These are phyloP conservation scores for Pristiophorus japonicus DNA, from an alignment of 2,113 vertebrate genomes.

Conservation along the genomic window DNA sequence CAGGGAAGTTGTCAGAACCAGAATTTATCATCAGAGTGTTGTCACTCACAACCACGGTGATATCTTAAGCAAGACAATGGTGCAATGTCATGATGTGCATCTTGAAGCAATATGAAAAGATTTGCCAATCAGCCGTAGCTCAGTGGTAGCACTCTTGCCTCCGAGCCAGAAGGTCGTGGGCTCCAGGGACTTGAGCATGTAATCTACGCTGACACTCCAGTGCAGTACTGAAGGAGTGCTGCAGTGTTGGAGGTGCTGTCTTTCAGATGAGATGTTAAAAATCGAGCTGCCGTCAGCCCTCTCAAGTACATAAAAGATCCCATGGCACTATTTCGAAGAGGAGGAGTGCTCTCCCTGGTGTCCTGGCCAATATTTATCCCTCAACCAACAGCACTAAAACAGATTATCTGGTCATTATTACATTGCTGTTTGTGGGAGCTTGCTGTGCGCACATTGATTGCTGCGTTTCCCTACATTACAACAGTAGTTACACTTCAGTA, in stretches of 20 bases:
- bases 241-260: neutral
- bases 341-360: neutral
- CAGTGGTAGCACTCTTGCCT: neutral
- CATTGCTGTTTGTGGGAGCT: neutral
- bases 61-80: neutral
- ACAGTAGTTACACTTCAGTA: neutral
- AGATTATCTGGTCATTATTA: neutral
- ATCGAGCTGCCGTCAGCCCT: neutral
- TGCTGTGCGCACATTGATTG: neutral
- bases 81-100: neutral
- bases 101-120: neutral
- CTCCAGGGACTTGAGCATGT: neutral
- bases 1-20: neutral
- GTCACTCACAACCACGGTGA: neutral
- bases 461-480: neutral
- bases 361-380: neutral
- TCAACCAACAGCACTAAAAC: neutral
- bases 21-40: neutral
- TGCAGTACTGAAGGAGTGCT: neutral
- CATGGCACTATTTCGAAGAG: neutral
- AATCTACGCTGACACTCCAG: neutral
- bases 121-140: neutral
- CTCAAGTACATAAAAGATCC: neutral
- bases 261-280: neutral
- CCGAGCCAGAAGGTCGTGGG: neutral